Percentiles rank a stretch among this genome's conserved stretches.
Evolutionary conservation across 1,140 invertebrate genomes (phyloP).

Genomic region (Idris sp.): DNA sequence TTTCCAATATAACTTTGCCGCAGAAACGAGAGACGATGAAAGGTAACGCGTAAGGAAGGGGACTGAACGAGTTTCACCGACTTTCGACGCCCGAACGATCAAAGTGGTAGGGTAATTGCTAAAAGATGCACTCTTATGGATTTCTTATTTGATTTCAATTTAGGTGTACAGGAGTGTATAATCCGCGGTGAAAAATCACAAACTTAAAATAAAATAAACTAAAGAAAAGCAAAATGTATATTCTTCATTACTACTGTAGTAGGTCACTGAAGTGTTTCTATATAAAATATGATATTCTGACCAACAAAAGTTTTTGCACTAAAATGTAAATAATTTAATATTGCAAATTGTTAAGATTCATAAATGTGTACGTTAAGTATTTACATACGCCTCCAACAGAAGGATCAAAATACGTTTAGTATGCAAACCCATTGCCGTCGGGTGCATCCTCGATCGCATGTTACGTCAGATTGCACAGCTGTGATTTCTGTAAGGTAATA

Average conservation of each 20-base stretch:
- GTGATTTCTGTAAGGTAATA: conserved; percentile 65
- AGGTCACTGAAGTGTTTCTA: too few species aligned
- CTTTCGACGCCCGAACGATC: conserved; percentile 75
- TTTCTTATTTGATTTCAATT: conserved; percentile 77
- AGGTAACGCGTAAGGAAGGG: conserved; percentile 40
- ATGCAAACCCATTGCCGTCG: conserved; percentile 67
- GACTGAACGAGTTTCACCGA: conserved; percentile 66
- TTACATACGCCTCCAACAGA: conserved; percentile 48
- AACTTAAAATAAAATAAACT: conserved; percentile 20
- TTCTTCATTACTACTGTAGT: too few species aligned
- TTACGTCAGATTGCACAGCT: conserved; percentile 64
- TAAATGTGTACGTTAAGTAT: conserved; percentile 53
- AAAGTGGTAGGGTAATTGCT: conserved; percentile 72
- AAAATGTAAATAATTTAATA: background rate
- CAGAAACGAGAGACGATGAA: conserved; percentile 55
- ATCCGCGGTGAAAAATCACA: conserved; percentile 62
- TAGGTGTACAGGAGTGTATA: conserved; percentile 66
- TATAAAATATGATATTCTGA: too few species aligned
- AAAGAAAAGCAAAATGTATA: too few species aligned
- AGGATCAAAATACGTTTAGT: conserved; percentile 65
- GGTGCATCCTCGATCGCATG: conserved; percentile 65
- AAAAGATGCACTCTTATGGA: conserved; percentile 76
- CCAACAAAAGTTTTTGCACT: too few species aligned
- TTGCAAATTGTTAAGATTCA: conserved; percentile 34
- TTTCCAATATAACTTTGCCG: conserved; percentile 74